Conservation (phyloP, 2,797 vertebrate genomes). For the Luscinia luscinia region DNA sequence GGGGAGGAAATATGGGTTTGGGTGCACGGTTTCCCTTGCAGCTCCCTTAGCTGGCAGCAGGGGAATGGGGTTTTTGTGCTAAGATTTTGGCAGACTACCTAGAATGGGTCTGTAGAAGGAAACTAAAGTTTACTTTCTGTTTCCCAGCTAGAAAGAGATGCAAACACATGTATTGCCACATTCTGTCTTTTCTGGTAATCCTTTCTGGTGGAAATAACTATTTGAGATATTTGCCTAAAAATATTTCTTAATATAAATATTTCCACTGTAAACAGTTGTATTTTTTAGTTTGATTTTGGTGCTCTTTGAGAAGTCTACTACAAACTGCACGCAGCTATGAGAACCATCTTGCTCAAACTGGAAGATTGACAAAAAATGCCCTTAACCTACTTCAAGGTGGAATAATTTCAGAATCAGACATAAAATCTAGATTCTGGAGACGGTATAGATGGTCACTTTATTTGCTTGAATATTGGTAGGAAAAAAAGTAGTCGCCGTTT, state of each 20-base stretch:
- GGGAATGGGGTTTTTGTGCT: neutral
- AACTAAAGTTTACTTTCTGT: neutral
- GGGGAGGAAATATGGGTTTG: neutral
- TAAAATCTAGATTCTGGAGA: neutral
- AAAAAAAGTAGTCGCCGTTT: neutral
- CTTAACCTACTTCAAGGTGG: neutral
- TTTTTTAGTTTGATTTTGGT: neutral
- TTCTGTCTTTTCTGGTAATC: neutral
- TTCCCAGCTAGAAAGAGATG: neutral
- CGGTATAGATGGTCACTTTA: neutral
- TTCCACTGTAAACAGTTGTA: neutral
- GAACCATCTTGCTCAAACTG: neutral
- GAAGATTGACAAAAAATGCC: neutral
- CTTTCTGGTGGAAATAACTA: neutral
- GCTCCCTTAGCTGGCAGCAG: neutral
- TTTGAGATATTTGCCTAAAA: neutral
- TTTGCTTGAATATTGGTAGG: neutral
- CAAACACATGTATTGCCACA: neutral
- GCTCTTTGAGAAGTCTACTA: neutral
- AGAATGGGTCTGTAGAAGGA: neutral
- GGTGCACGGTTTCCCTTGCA: neutral
- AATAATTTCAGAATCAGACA: neutral
- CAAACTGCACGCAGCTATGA: neutral
- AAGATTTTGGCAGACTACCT: neutral
- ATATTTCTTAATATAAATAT: neutral